These are phyloP conservation scores for Parochlus steinenii DNA, from an alignment of 2,888 invertebrate genomes.

Conservation along the genomic window DNA sequence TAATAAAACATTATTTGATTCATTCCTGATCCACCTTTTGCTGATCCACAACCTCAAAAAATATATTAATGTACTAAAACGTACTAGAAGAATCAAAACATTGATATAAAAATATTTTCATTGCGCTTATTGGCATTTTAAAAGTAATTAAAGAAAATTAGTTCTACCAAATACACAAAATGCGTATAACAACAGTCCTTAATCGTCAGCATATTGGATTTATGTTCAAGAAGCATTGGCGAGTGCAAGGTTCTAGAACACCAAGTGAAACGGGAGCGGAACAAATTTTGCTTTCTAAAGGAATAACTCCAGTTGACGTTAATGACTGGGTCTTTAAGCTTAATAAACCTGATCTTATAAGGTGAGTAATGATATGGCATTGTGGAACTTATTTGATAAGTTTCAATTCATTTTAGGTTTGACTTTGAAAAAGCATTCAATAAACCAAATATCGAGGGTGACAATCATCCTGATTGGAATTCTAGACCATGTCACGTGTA, in stretches of 20 bases:
- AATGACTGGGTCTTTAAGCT: constrained; percentile 38
- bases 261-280: constrained; percentile 39
- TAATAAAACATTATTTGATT: constrained; percentile 1
- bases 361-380: not conserved
- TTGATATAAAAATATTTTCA: no score
- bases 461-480: constrained; percentile 50
- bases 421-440: constrained; percentile 27
- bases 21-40: no score
- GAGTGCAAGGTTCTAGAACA: constrained; percentile 42
- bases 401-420: constrained; percentile 24
- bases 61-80: no score
- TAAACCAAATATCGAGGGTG: constrained; percentile 30
- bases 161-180: constrained; percentile 27
- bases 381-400: not conserved
- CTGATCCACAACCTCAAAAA: no score
- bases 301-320: constrained; percentile 44
- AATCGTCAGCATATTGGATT: constrained; percentile 53
- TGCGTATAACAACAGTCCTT: constrained; percentile 47
- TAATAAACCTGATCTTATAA: constrained; percentile 17
- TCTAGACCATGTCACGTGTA: constrained; percentile 40
- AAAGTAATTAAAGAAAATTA: constrained; percentile 3
- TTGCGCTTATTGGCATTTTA: no score
- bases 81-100: no score
- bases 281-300: constrained; percentile 34
- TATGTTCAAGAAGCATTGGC: constrained; percentile 58